These are phyloP conservation scores for Coleophora deauratella DNA, from an alignment of 2,888 invertebrate species.

Conservation along the genomic window DNA sequence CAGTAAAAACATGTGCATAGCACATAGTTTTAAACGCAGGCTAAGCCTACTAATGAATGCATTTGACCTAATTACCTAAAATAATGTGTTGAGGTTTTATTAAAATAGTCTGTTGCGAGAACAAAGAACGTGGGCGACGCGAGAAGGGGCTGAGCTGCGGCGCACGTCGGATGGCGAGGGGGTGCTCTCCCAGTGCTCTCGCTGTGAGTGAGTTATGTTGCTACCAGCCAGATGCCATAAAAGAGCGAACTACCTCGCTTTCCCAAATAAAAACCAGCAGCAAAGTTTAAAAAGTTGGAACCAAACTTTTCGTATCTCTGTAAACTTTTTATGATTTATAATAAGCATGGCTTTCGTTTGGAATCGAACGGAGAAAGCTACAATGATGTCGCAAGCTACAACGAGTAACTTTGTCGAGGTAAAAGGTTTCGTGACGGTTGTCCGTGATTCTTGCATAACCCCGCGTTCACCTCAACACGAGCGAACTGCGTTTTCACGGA, in stretches of 20 bases:
- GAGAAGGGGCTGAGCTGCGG: conserved; percentile 2
- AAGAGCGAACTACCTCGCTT: no score
- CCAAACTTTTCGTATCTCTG: no score
- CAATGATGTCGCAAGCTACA: conserved; percentile 44
- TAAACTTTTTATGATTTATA: no score
- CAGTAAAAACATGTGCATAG: background rate
- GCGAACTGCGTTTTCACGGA: conserved; percentile 26
- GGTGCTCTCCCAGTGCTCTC: background rate
- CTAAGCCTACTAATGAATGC: conserved; percentile 1
- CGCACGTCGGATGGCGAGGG: conserved; percentile 2
- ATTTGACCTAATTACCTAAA: conserved; percentile 13
- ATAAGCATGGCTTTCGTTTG: conserved; percentile 31
- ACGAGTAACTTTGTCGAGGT: conserved; percentile 31
- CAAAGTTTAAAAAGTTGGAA: no score
- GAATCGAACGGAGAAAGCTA: conserved; percentile 53
- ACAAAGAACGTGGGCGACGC: conserved; percentile 9
- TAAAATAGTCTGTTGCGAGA: conserved; percentile 6
- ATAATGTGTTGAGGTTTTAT: conserved; percentile 8
- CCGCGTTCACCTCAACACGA: conserved; percentile 32
- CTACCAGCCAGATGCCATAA: no score
- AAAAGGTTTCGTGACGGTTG: conserved; percentile 58
- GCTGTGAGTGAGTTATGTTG: background rate
- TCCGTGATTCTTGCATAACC: conserved; percentile 51
- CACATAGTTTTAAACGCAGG: no score
- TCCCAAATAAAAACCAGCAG: no score